Evolutionary conservation across 1,140 invertebrate genomes (phyloP), one percentile per base, ranked within the genome.

Genomic region (Drosophila melanica): DNA sequence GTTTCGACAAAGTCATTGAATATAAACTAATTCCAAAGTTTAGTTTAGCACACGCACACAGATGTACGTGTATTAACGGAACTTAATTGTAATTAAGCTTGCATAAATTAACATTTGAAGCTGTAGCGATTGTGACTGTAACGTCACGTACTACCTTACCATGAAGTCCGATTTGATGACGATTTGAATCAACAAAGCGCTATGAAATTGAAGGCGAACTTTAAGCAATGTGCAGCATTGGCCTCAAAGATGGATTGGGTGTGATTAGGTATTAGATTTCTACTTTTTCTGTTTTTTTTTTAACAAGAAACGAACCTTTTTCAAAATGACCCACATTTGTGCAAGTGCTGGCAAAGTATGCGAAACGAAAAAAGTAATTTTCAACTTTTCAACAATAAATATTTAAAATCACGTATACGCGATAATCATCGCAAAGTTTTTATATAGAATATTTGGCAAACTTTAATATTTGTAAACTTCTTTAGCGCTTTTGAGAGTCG

Each of bases 111-210:
- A 81, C 75, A 77, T 78, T 58, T 68, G 10, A 87, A 66, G 73
- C 66, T 58, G 62, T 50, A 59, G 64, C 60, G 80, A 37, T 53
- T 71, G 44, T 60, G 75, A 50, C 75, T 81, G 62, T 72, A 79
- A 76, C 75, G 72, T 82, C 79, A 86, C 82, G 84, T 89, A 82
- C 63, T 75, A 67, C 65, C 67, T 86, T 86, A 86, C 82, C 82
- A 86, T 86, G 84, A 89, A 79, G 57, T 62, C 57, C 42, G 71
- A 70, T 70, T 51, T 71, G 67, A 70, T 27, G 35, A 54, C 14
- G 67, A 57, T 70, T 54, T 47, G 20, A 39, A 55, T 47, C 35
- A 42, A 55, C 16, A 55, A 48, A 57, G 47, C 50, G 51, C 18
- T 69, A 37, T 55, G 42, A 73, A 48, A 45, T 68, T 73, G 63